Conservation (phyloP, 2,888 invertebrate genomes). For the Ormyrus thymus region DNA sequence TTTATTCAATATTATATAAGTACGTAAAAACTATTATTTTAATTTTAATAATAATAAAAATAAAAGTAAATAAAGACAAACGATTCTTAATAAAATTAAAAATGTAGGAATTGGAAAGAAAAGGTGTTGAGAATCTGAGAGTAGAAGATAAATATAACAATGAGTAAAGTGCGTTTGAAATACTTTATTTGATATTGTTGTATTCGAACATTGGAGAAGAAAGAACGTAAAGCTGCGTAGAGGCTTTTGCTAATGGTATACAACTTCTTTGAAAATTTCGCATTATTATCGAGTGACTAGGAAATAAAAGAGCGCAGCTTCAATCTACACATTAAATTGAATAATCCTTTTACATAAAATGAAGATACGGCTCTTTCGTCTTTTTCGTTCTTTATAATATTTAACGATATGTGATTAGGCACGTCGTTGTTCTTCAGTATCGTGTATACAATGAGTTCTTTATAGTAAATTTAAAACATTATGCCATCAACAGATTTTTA, state of each 20-base stretch:
- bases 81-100: too few relatives aligned
- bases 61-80: too few relatives aligned
- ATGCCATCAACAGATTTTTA: slow-evolving; percentile 27
- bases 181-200: slow-evolving; percentile 72
- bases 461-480: slow-evolving; percentile 32
- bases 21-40: background rate
- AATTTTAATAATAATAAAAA: background rate
- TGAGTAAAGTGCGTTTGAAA: slow-evolving; percentile 57
- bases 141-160: slow-evolving; percentile 6
- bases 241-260: slow-evolving; percentile 63
- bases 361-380: slow-evolving; percentile 51
- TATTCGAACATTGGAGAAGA: slow-evolving; percentile 65
- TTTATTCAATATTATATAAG: background rate
- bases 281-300: slow-evolving; percentile 73
- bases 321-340: slow-evolving; percentile 60
- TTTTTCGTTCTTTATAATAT: slow-evolving; percentile 58
- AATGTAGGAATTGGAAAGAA: background rate
- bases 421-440: slow-evolving; percentile 64
- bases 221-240: slow-evolving; percentile 66
- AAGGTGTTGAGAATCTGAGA: background rate
- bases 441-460: slow-evolving; percentile 54
- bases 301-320: slow-evolving; percentile 69
- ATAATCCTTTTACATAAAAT: slow-evolving; percentile 58
- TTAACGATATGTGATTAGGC: slow-evolving; percentile 67
- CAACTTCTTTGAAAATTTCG: slow-evolving; percentile 60